Evolutionary conservation across 2,888 invertebrate genomes (phyloP).

Genomic region (Ecdyonurus torrentis): DNA sequence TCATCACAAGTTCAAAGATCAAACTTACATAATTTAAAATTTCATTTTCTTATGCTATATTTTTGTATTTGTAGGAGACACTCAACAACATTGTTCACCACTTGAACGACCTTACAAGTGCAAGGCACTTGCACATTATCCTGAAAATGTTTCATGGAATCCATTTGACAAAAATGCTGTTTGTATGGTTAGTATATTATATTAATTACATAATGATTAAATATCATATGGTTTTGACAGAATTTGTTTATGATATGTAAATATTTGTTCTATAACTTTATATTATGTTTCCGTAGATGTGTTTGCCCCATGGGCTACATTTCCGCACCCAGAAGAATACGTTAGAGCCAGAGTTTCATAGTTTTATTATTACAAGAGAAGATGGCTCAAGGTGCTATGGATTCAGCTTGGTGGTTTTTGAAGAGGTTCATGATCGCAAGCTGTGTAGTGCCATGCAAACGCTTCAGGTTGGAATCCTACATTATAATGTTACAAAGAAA

Average conservation of each 20-base stretch:
- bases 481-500: no score
- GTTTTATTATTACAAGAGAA: conserved; percentile 92
- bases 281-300: conserved; percentile 52
- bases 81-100: conserved; percentile 65
- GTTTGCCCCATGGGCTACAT: conserved; percentile 83
- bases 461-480: no score
- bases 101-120: conserved; percentile 88
- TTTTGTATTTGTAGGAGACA: conserved; percentile 47
- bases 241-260: no score
- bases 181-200: conserved; percentile 62
- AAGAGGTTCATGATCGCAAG: conserved; percentile 81
- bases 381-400: conserved; percentile 92
- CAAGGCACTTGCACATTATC: conserved; percentile 87
- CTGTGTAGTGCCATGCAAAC: conserved; percentile 95
- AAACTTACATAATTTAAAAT: background rate
- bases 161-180: conserved; percentile 91
- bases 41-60: conserved; percentile 8
- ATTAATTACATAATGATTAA: no score
- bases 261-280: background rate
- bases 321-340: conserved; percentile 89
- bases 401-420: conserved; percentile 88
- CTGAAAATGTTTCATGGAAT: conserved; percentile 74
- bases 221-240: no score
- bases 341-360: conserved; percentile 76
- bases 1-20: background rate